Base-by-base conservation (phyloP, 1,140 invertebrate genomes). In the Meloidogyne floridensis region DNA sequence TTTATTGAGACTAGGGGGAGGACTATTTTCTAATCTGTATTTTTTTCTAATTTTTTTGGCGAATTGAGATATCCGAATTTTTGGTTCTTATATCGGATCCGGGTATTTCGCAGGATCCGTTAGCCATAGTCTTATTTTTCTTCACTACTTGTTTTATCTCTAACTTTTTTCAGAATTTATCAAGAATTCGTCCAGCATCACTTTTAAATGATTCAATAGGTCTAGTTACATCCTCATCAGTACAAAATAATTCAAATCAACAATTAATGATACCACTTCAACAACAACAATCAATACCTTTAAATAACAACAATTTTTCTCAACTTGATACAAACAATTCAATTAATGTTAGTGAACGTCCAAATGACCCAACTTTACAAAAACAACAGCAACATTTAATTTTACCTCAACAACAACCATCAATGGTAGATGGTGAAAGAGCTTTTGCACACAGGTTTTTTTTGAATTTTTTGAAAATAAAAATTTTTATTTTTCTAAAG, bases 341-440 rank as follows among this genome's bases (percentile, higher is more conserved):
- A 54, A 54, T 10, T 54, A 15, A 2, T 59, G 13, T 15, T 59
- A 13, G 11, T 59, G 56, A 59, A 59, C 13, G 13, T 59, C 15
- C 76, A 56, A 11, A 0, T 77, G 9, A 69, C 13, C 54, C 1
- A 54, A 43, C 53, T n/a, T 7, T 56, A 78, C n/a, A 53, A 47
- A 47, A 47, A 4, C 47, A 4, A n/a, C 81, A 74, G 15, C 10
- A 70, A 59, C 7, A 83, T 85, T 43, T 80, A 84, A 10, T 70
- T 84, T 51, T 80, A 85, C 8, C 79, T 83, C 81, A 59, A 79
- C 65, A 82, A 82, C 51, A 83, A 43, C 77, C 82, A 11, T 6
- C 77, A 5, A 43, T 56, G 18, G 51, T 83, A n/a, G 82, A 83
- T 75, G 82, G 82, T 10, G 82, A 83, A 54, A 75, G 82, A 7